Percentiles rank a stretch among this genome's conserved stretches.
Conservation (phyloP, 2,888 invertebrate species). For the Andrena camellia region DNA sequence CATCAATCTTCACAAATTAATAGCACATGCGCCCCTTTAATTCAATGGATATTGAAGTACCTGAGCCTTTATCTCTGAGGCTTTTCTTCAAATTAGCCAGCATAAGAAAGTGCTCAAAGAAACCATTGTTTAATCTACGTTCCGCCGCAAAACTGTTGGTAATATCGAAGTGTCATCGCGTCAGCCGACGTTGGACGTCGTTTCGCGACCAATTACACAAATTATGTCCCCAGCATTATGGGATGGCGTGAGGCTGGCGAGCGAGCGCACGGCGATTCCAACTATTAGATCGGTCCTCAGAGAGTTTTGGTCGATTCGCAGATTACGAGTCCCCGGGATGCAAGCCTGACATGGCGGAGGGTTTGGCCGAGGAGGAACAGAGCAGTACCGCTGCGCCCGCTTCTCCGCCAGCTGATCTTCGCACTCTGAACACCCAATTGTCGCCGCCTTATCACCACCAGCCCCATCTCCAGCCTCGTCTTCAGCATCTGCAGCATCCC, state of each 20-base stretch:
- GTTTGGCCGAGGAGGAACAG: slow-evolving; percentile 88
- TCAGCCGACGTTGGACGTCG: not conserved
- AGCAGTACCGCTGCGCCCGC: slow-evolving; percentile 87
- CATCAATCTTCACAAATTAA: too few species aligned
- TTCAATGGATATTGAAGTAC: not conserved
- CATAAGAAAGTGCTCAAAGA: too few species aligned
- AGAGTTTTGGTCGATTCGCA: slow-evolving; percentile 84
- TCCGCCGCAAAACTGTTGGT: not conserved
- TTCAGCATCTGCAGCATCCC: slow-evolving; percentile 79
- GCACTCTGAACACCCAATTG: slow-evolving; percentile 84
- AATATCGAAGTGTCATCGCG: not conserved
- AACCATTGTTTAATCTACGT: too few species aligned
- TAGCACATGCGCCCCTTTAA: not conserved
- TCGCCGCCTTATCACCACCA: slow-evolving; percentile 82
- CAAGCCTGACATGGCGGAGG: slow-evolving; percentile 94
- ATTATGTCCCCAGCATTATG: slow-evolving; percentile 71
- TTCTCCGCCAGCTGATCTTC: slow-evolving; percentile 86
- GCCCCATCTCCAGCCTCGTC: slow-evolving; percentile 80
- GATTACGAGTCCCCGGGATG: slow-evolving; percentile 91
- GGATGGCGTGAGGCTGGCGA: slow-evolving; percentile 61
- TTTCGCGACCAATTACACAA: slow-evolving; percentile 28
- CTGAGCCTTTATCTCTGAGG: too few species aligned
- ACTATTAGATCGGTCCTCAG: slow-evolving; percentile 74
- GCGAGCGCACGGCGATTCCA: slow-evolving; percentile 54
- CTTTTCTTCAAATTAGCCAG: too few species aligned